These are phyloP conservation scores for Pygoscelis adeliae DNA, from an alignment of 2,113 vertebrate genomes.

Conservation along the genomic window DNA sequence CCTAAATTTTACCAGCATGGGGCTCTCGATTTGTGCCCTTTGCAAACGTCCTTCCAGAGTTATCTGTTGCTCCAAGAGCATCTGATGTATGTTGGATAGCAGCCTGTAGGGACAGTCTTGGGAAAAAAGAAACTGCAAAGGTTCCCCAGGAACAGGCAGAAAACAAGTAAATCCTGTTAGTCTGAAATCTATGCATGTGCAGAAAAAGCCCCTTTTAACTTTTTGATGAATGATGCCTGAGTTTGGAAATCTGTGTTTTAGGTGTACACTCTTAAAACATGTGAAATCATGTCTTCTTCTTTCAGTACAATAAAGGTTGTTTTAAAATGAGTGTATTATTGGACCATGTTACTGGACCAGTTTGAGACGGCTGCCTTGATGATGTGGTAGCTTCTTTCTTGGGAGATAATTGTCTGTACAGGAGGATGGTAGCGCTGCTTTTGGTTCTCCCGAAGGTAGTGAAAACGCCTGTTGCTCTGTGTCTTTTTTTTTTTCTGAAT, in stretches of 20 bases:
- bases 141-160: slow-evolving; percentile 28
- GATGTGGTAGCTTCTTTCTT: not conserved
- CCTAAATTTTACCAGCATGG: not conserved
- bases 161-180: slow-evolving; percentile 64
- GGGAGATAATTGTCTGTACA: not conserved
- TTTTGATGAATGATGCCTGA: slow-evolving; percentile 48
- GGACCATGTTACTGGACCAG: slow-evolving; percentile 2
- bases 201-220: slow-evolving; percentile 58
- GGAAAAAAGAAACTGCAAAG: slow-evolving; percentile 28
- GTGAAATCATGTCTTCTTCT: slow-evolving; percentile 18
- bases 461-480: not conserved
- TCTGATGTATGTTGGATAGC: slow-evolving; percentile 67
- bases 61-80: slow-evolving; percentile 57
- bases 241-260: slow-evolving; percentile 36
- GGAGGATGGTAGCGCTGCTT: not conserved
- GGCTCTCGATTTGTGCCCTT: not conserved
- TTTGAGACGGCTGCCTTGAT: not conserved
- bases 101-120: slow-evolving; percentile 62
- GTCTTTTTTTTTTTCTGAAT: not conserved
- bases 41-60: slow-evolving; percentile 36
- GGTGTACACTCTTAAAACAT: slow-evolving; percentile 49
- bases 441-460: not conserved
- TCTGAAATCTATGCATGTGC: not conserved
- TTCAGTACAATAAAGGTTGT: not conserved
- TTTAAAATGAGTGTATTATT: not conserved